phyloP scores from a whole-genome alignment of 2,113 vertebrate genomes.

The Pteronura brasiliensis region DNA sequence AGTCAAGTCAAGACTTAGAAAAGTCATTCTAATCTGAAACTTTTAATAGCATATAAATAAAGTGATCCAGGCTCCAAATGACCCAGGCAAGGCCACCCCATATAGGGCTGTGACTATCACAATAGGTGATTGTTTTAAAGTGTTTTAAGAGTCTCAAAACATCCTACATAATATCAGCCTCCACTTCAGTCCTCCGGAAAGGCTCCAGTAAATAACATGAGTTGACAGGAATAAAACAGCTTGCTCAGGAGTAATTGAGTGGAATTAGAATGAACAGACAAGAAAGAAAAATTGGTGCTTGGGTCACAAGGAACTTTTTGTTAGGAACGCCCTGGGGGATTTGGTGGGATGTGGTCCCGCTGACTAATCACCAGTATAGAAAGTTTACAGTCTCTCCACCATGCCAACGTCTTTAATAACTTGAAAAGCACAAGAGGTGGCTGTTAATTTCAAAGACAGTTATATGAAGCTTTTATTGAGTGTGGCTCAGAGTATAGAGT shows the following conservation, averaged over 20 bases:
- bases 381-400: constrained; percentile 65
- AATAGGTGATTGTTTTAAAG: constrained; percentile 72
- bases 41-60: constrained; percentile 50
- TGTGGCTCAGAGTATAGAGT: constrained; percentile 45
- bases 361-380: constrained; percentile 70
- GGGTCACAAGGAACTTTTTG: constrained; percentile 75
- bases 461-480: constrained; percentile 70
- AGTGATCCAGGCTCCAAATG: constrained; percentile 38
- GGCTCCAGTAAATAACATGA: constrained; percentile 67
- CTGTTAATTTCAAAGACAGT: constrained; percentile 74
- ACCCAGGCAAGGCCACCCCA: background rate
- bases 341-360: constrained; percentile 53
- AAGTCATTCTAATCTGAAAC: constrained; percentile 5
- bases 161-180: constrained; percentile 68
- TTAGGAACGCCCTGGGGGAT: constrained; percentile 57
- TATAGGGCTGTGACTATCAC: constrained; percentile 25
- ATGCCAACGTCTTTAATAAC: constrained; percentile 67
- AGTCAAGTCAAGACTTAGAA: background rate
- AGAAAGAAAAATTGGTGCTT: constrained; percentile 67
- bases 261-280: constrained; percentile 71
- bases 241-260: constrained; percentile 65
- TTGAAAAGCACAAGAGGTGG: constrained; percentile 68
- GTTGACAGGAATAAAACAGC: constrained; percentile 68
- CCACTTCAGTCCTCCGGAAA: constrained; percentile 50
- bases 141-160: constrained; percentile 70